Percentiles rank a stretch among this genome's conserved stretches.
phyloP scores from a whole-genome alignment of 2,797 vertebrate genomes.

The Leptodactylus fallax region DNA sequence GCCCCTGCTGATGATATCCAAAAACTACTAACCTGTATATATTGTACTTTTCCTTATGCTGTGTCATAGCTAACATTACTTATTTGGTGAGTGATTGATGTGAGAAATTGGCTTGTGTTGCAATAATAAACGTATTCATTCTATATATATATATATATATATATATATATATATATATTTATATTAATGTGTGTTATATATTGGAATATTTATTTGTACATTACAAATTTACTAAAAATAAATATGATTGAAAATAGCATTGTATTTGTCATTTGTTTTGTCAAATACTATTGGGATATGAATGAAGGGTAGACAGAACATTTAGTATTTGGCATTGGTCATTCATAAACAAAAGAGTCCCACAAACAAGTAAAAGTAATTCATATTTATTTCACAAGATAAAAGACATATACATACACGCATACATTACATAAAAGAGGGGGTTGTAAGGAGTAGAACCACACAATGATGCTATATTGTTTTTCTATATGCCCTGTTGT shows the following conservation, averaged over 20 bases:
- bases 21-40: slow-evolving; percentile 8
- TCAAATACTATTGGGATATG: neutral
- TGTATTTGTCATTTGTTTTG: neutral
- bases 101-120: neutral
- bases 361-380: too few relatives aligned
- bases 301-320: neutral
- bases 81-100: slow-evolving; percentile 3
- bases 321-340: too few relatives aligned
- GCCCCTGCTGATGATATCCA: neutral
- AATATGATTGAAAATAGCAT: neutral
- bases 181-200: neutral
- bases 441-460: too few relatives aligned
- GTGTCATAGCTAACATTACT: neutral
- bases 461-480: too few relatives aligned
- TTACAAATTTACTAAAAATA: slow-evolving; percentile 21
- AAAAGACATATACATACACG: too few relatives aligned
- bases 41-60: neutral
- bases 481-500: too few relatives aligned
- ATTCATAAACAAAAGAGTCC: too few relatives aligned
- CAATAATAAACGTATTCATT: neutral
- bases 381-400: too few relatives aligned
- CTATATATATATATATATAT: neutral
- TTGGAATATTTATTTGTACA: slow-evolving; percentile 40
- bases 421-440: too few relatives aligned
- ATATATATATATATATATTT: neutral